phyloP scores from a whole-genome alignment of 1,140 invertebrate genomes.

The Aphelenchoides besseyi region DNA sequence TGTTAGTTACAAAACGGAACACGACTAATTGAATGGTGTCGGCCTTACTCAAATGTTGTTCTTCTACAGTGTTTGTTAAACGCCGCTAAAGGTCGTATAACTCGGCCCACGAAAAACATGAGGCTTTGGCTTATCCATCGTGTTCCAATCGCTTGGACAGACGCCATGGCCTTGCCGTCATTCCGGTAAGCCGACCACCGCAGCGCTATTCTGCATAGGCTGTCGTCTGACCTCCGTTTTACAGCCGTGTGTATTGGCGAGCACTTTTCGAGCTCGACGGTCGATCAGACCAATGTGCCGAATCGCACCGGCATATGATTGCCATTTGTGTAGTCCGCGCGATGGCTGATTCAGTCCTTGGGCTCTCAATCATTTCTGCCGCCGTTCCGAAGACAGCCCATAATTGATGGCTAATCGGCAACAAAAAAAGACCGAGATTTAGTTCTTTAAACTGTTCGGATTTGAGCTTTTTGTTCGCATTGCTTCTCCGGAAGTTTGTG shows the following conservation, averaged over 20 bases:
- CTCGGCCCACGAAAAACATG: background rate
- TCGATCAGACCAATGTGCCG: background rate
- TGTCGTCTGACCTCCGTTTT: conserved; percentile 1
- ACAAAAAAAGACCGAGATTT: background rate
- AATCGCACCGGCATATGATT: background rate
- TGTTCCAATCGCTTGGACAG: too few relatives aligned
- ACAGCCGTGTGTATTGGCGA: background rate
- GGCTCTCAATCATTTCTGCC: conserved; percentile 1
- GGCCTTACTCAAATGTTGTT: too few relatives aligned
- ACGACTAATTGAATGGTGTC: too few relatives aligned
- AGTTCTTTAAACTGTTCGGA: too few relatives aligned
- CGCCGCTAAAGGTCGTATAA: background rate
- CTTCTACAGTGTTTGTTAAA: too few relatives aligned
- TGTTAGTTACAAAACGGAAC: background rate
- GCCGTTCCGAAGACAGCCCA: background rate
- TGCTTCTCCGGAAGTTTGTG: too few relatives aligned
- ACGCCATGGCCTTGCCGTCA: too few relatives aligned
- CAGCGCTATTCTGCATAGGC: too few relatives aligned
- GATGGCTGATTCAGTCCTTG: background rate
- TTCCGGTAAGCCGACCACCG: too few relatives aligned
- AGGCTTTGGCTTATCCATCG: background rate
- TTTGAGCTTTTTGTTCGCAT: too few relatives aligned
- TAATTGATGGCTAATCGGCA: conserved; percentile 1
- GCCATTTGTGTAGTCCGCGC: background rate
- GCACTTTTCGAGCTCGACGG: background rate